A percentile compares a stretch with the other conserved stretches of the same genome.
Conservation (phyloP, 2,797 vertebrate species). For the Labroides dimidiatus region DNA sequence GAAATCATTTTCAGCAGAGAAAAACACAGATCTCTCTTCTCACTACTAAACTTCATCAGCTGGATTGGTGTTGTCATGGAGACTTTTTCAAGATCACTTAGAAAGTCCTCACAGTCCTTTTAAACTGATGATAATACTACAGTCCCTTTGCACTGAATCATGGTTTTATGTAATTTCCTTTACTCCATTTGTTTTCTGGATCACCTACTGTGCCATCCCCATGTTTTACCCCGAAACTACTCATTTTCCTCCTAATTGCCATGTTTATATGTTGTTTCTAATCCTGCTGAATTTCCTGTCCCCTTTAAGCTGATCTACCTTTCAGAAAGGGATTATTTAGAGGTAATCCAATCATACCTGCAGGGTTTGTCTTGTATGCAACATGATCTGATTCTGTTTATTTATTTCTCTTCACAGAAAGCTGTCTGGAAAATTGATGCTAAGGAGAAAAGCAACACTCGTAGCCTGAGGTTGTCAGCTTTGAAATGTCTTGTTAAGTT, state of each 20-base stretch:
- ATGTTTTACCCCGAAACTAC: background rate
- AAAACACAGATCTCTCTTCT: too few species aligned
- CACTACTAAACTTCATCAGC: too few species aligned
- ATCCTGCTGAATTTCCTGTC: conserved; percentile 2
- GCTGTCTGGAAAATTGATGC: conserved; percentile 9
- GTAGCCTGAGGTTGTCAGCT: background rate
- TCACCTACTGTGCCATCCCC: background rate
- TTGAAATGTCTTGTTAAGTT: background rate
- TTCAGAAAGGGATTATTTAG: conserved; percentile 15
- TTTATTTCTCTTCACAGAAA: background rate
- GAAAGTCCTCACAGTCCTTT: too few species aligned
- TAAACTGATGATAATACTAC: too few species aligned
- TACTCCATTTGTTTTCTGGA: background rate
- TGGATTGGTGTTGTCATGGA: too few species aligned
- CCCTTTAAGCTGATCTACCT: conserved; percentile 1
- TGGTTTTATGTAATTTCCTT: background rate
- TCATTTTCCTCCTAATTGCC: background rate
- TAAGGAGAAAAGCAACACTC: conserved; percentile 1
- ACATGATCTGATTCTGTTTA: background rate
- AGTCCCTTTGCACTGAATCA: too few species aligned
- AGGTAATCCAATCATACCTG: conserved; percentile 22
- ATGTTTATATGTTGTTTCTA: background rate
- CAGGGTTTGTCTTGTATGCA: background rate
- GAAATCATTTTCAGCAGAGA: too few species aligned
- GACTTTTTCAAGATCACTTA: too few species aligned